Evolutionary conservation across 2,113 vertebrate species (phyloP).

Genomic region (Brachypodius melanocephalos): DNA sequence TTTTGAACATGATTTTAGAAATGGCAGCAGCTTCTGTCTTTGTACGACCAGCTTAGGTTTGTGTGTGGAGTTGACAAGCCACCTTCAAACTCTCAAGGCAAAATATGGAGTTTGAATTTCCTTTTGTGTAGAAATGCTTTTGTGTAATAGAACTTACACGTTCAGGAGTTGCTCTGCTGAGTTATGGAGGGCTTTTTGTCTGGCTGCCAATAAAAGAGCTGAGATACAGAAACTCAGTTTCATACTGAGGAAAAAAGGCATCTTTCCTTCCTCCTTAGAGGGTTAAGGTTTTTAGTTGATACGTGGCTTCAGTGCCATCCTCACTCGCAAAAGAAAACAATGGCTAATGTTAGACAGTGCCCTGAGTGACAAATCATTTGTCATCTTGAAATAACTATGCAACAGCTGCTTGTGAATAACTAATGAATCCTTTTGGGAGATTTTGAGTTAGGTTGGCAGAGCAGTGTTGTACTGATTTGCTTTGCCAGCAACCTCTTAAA

Average conservation of each 20-base stretch:
- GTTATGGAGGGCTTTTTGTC: neutral
- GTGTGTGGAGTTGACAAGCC: neutral
- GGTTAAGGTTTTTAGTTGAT: neutral
- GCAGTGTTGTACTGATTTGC: neutral
- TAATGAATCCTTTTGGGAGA: neutral
- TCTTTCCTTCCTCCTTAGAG: neutral
- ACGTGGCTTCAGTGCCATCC: neutral
- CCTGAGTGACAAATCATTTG: neutral
- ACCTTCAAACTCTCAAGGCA: neutral
- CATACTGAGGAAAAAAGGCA: neutral
- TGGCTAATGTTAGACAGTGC: neutral
- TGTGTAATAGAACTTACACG: neutral
- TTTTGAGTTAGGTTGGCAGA: neutral
- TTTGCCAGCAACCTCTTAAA: slow-evolving; percentile 28
- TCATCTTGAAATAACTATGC: neutral
- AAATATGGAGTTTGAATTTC: neutral
- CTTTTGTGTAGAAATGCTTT: neutral
- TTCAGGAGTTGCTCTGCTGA: neutral
- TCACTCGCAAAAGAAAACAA: neutral
- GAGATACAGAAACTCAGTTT: neutral
- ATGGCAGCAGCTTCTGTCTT: neutral
- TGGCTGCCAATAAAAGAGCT: neutral
- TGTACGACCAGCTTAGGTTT: neutral
- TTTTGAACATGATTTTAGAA: neutral
- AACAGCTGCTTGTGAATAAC: slow-evolving; percentile 33